Evolutionary conservation across 1,140 invertebrate genomes (phyloP), one percentile per base, ranked within the genome.

Genomic region (Pogonognathellus flavescens): DNA sequence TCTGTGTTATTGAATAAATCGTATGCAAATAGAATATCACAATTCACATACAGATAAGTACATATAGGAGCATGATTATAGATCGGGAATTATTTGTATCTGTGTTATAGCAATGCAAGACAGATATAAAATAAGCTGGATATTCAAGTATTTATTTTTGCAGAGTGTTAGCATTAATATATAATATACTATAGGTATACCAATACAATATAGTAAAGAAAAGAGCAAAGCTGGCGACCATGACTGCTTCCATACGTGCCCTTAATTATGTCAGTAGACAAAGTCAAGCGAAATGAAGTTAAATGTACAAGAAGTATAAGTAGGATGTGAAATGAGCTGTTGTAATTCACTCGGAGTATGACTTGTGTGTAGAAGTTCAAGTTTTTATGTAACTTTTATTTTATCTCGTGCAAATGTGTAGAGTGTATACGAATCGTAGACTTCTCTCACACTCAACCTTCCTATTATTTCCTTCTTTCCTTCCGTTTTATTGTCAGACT

Each of bases 211-310:
- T 50, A 76, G 14, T 6, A n/a, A 82, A 49, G 82, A 50, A 50
- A 76, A n/a, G 70, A 16, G 41, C 16, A 49, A 66, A 76, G 70
- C 41, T 76, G 70, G 13, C 41, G 70, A n/a, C 70, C 70, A 14
- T 76, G 70, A 50, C 13, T 76, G n/a, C 41, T 16, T 76, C 41
- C 0, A 49, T 10, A 41, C 70, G n/a, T 76, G 70, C 41, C 70
- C 70, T 76, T 76, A 76, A 76, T 76, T 76, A 76, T 49, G 70
- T 76, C 70, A 76, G 31, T 49, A 76, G 70, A 76, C 70, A 76
- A 76, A 76, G 70, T 76, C 70, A 76, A 76, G 41, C 9, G 16
- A 49, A 72, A 18, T 50, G 16, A n/a, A 25, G 22, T 70, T 70
- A 70, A 70, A 70, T 31, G 62, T 16, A 11, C 2, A 31, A 31